Base-by-base conservation (phyloP, 2,888 invertebrate genomes). In the Heliothis peltigera region DNA sequence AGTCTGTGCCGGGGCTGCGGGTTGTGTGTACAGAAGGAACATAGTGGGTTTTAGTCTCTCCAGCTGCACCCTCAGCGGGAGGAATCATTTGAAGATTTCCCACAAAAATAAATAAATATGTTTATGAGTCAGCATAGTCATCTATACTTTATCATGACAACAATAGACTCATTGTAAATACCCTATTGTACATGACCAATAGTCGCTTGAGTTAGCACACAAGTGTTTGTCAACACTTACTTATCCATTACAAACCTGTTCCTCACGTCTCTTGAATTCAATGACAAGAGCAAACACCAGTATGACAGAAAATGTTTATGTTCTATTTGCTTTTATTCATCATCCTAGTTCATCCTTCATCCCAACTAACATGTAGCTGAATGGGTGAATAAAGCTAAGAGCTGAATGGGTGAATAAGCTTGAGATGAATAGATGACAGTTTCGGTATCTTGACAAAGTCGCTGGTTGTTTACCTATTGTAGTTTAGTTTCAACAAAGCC, bases 171-270 rank as follows among this genome's bases (percentile, higher is more conserved):
- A 4, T 25, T 49, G 17, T 35, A 39, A 39, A 39, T 39, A 32
- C 12, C 32, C 32, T 32, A 10, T 32, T 10, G n/a, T 39, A 55
- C 17, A 59, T 43, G 35, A 60, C 54, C 43, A 32, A 65, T 18
- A 44, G 42, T 47, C 49, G 60, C 73, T 49, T 60, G 73, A 15
- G 42, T 70, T 71, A 39, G 25, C 54, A 44, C 44, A 19, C 32
- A 21, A 77, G 49, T 73, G 52, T 77, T 77, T 77, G 60, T 57
- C 46, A 21, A 21, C 49, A 77, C 67, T 77, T 70, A 49, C 48
- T 52, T 22, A 46, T 57, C 54, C 78, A 77, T 77, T 66, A 77
- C 17, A n/a, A 65, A 58, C 74, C 21, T 53, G 78, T 66, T 65
- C 22, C 21, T 51, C n/a, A 51, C 35, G 60, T 54, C 72, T 65